Conservation (phyloP, 2,797 vertebrate genomes). For the Chelon labrosus region DNA sequence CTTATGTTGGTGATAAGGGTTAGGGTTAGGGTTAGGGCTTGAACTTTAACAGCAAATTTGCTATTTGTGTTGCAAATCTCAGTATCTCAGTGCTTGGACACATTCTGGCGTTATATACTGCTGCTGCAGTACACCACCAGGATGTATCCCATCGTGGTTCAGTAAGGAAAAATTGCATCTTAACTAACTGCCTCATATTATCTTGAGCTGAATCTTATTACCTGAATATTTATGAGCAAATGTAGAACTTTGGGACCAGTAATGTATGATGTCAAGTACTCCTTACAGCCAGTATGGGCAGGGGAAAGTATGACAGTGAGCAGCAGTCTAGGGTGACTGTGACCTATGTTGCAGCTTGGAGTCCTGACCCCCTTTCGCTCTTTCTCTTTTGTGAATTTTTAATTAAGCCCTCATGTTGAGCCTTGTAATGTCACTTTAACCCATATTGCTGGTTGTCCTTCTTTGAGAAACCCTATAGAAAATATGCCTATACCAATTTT, state of each 20-base stretch:
- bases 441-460: conserved; percentile 20
- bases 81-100: too few species aligned
- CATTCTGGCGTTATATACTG: too few species aligned
- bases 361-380: too few species aligned
- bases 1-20: background rate
- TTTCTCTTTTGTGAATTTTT: conserved; percentile 39
- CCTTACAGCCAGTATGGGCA: background rate
- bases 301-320: background rate
- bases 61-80: too few species aligned
- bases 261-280: too few species aligned
- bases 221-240: background rate
- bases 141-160: background rate
- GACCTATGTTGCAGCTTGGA: too few species aligned
- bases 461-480: conserved; percentile 3
- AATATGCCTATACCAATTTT: conserved; percentile 32
- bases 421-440: conserved; percentile 33
- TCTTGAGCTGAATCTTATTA: background rate
- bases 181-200: background rate
- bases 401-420: conserved; percentile 27
- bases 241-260: background rate
- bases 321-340: too few species aligned
- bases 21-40: too few species aligned
- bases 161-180: background rate
- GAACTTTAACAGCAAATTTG: too few species aligned
- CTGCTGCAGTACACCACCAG: background rate